Evolutionary conservation across 2,113 vertebrate genomes (phyloP), one percentile per base, ranked within the genome.

Genomic region (Noturus placidus): DNA sequence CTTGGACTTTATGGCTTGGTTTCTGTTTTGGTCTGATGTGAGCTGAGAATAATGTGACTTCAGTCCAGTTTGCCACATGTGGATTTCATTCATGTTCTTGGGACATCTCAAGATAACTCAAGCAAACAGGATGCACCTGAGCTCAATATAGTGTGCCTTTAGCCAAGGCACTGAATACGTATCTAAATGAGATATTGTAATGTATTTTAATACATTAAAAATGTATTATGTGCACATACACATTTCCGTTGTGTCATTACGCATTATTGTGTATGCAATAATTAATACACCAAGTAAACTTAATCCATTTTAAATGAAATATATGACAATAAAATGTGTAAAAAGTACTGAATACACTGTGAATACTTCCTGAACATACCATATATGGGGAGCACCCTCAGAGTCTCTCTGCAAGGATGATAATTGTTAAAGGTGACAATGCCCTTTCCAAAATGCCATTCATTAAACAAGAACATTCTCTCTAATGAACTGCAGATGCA

Each of bases 381-480:
- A 2, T 10, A 72, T 42, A 38, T 0, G 11, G 52, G 2, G 8
- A 52, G 13, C 7, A 84, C 63, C 50, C 61, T 22, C 76, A 20
- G 42, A 80, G 76, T 56, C 61, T 35, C 61, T 38, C 50, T 87
- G 77, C 76, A 35, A 72, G 42, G 27, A 81, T 22, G 17, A 46
- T 82, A 74, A 74, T 59, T 61, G 67, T 69, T 59, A 74, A 82
- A 72, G 78, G 50, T 81, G 86, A 65, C 50, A 72, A 27, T 63
- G 46, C 52, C 27, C 38, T 61, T 72, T 82, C 27, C 30, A 30
- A 72, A 87, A 87, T 87, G 50, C 5, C 22, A 61, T 78, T 78
- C n/a, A 86, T 86, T 78, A 86, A 78, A 65, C 22, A 15, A 80
- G 54, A 80, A 85, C 52, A 85, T 65, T 57, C 33, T 59, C 74